Evolutionary conservation across 2,888 invertebrate species (phyloP), one percentile per base, ranked within the genome.

Genomic region (Boloria selene): DNA sequence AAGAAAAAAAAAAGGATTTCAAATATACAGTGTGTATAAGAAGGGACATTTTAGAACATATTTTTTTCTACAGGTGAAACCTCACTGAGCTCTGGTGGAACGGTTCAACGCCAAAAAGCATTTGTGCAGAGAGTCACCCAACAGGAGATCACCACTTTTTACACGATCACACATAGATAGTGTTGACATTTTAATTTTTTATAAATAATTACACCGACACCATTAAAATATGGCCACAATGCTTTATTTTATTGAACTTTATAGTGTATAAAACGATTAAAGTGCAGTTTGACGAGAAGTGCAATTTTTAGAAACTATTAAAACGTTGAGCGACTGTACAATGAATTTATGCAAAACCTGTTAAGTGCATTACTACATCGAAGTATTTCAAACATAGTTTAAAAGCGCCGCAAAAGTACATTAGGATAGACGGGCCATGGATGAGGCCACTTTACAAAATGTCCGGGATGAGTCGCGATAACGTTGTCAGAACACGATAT

Each of bases 401-500:
- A 81, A 78, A 80, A 82, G 79, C 77, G 74, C 73, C 78, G 77
- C 78, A 70, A 69, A 70, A 71, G 74, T 76, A 77, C 78, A 79
- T 79, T 79, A 79, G 75, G 74, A 74, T 75, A 75, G 76, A 73
- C 80, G 80, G 78, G 85, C 80, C 81, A 76, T 79, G 86, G 84
- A 85, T 85, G 86, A 83, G 86, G 84, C 86, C 90, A 90, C 90
- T 91, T 89, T 89, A 90, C 89, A 89, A 90, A 91, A 86, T 88
- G 91, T 88, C 88, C 89, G 85, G 89, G 89, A 90, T 87, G 92
- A 89, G 88, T 83, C 86, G 89, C 87, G 90, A 91, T 91, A 90
- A 86, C 89, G 88, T 88, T 89, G 89, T 90, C 89, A 87, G 89
- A 90, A 92, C 91, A 92, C 89, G 91, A 90, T 91, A 91, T 91